A percentile compares a stretch with the other conserved stretches of the same genome.
Conservation (phyloP, 2,888 invertebrate genomes). For the Platypus cylindrus region DNA sequence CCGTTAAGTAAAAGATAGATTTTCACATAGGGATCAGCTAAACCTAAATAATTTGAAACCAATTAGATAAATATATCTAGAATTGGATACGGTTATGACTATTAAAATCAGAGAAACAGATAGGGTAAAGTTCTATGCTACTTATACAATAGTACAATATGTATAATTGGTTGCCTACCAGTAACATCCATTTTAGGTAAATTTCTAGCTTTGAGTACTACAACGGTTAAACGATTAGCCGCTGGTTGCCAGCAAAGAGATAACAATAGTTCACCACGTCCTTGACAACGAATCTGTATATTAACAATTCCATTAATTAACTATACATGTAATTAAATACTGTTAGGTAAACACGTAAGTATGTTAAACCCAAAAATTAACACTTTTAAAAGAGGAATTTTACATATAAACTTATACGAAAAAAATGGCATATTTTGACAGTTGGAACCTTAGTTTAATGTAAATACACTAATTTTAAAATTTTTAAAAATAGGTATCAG, state of each 20-base stretch:
- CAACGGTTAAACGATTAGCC: conserved; percentile 88
- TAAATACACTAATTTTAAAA: no score
- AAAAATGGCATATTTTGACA: no score
- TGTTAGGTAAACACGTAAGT: no score
- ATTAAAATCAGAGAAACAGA: no score
- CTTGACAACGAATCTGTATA: conserved; percentile 74
- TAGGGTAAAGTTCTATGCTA: conserved; percentile 2
- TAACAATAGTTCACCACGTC: conserved; percentile 87
- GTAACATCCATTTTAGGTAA: conserved; percentile 97
- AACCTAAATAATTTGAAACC: conserved; percentile 32
- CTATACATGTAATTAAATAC: no score
- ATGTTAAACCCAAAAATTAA: no score
- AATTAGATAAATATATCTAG: conserved; percentile 1
- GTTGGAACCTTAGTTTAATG: no score
- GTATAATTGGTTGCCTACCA: conserved; percentile 28
- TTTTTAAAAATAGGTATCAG: no score
- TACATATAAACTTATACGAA: no score
- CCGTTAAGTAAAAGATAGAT: conserved; percentile 94
- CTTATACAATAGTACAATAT: not conserved
- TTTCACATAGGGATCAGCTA: conserved; percentile 96
- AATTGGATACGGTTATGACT: conserved; percentile 4
- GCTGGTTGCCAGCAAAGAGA: conserved; percentile 98
- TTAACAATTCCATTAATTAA: no score
- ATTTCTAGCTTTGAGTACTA: conserved; percentile 92
- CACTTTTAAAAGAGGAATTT: no score